Evolutionary conservation across 2,888 invertebrate species (phyloP), one percentile per base, ranked within the genome.

Genomic region (Temnothorax rugatulus): DNA sequence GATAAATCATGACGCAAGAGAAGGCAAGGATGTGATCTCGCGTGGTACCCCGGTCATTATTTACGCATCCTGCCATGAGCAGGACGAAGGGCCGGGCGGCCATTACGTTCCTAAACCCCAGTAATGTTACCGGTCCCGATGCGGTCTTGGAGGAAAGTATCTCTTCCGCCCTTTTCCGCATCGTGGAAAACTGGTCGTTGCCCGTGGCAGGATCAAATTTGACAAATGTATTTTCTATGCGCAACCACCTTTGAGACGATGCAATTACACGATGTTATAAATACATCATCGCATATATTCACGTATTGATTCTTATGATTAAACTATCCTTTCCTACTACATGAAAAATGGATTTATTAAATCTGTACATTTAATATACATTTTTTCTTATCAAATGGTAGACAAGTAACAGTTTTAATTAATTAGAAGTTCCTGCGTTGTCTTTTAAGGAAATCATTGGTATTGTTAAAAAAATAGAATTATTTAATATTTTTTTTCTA

Each of bases 21-120:
- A 21, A 50, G 82, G 85, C 82, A 83, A 82, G 88, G 85, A 88
- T 84, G 84, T 41, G 77, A 71, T 85, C 75, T 76, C 74, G 89
- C 76, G 79, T 52, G 84, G 77, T 85, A 83, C 84, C 73, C 64
- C 84, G 89, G 86, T 91, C 91, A 90, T 91, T 91, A 91, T 91
- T 91, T 91, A 91, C 90, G 87, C 86, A 90, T 90, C 86, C 91
- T 91, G 91, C 84, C 85, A 87, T 69, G 83, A 88, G 82, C 91
- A 89, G 91, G 71, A 83, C 84, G 86, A 86, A 61, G 90, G 86
- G 85, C 86, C 29, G 73, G 52, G 34, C 66, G 57, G 79, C 82
- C 82, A 63, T 84, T 76, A 82, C 82, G 68, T 63, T 84, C 77
- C 81, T 73, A 47, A 68, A 68, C 44, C 84, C 74, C 84, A 68